Conservation (phyloP, 2,888 invertebrate genomes). For the Drosophila vallismaia region DNA sequence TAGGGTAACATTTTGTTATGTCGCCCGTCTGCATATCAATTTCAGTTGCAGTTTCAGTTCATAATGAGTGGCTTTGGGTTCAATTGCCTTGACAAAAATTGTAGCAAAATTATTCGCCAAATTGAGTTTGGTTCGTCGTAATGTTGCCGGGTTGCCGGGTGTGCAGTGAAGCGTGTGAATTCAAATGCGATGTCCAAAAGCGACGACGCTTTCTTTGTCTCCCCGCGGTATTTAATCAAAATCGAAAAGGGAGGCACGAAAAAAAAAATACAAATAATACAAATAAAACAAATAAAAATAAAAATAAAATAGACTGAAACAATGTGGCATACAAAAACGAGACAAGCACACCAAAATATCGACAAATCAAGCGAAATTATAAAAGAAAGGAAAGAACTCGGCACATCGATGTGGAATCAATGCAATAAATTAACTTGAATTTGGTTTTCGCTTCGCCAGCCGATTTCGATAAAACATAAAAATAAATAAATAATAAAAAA, state of each 20-base stretch:
- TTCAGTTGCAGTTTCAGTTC: background rate
- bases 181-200: conserved; percentile 60
- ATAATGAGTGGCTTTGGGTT: background rate
- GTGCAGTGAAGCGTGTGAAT: conserved; percentile 67
- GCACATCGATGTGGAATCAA: conserved; percentile 77
- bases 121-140: conserved; percentile 36
- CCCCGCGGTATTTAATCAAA: conserved; percentile 63
- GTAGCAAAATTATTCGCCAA: background rate
- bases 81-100: background rate
- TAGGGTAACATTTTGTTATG: background rate
- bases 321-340: conserved; percentile 47
- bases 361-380: conserved; percentile 76
- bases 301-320: conserved; percentile 40
- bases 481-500: conserved; percentile 14
- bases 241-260: conserved; percentile 25
- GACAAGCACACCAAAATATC: conserved; percentile 56
- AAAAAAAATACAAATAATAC: background rate
- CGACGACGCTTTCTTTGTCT: conserved; percentile 70
- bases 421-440: conserved; percentile 76
- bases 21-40: background rate
- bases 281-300: conserved; percentile 21
- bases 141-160: conserved; percentile 27
- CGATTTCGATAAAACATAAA: conserved; percentile 52
- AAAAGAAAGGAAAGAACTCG: conserved; percentile 73
- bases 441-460: conserved; percentile 57